Conservation (phyloP, 2,113 vertebrate species). For the Apus apus region DNA sequence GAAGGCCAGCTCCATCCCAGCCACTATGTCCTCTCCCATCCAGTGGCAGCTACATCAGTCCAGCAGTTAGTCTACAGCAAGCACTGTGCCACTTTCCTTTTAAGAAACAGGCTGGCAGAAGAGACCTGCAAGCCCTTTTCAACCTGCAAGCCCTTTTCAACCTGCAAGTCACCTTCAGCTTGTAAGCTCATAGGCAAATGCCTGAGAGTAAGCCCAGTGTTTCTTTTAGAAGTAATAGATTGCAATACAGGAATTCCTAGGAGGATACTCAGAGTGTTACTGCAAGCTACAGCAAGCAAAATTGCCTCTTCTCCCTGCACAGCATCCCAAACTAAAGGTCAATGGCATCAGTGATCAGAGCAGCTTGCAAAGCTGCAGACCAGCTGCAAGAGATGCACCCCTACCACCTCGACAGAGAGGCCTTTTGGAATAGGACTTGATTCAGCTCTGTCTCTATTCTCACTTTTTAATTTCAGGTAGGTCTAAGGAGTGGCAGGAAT, state of each 20-base stretch:
- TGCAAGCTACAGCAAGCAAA: neutral
- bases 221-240: neutral
- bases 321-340: neutral
- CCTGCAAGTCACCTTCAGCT: neutral
- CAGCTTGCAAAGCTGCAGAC: neutral
- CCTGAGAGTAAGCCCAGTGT: neutral
- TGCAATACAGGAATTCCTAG: neutral
- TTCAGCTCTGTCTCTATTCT: neutral
- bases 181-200: neutral
- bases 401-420: neutral
- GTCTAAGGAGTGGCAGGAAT: neutral
- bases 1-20: neutral
- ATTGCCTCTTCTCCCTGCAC: neutral
- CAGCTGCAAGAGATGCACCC: neutral
- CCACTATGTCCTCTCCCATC: neutral
- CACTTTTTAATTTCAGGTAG: neutral
- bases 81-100: neutral
- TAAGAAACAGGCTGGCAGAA: neutral
- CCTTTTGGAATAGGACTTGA: neutral
- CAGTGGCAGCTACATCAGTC: neutral
- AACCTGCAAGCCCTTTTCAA: neutral
- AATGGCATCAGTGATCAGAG: neutral
- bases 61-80: neutral
- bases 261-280: neutral
- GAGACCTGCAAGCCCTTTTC: neutral